Percentiles rank a stretch among this genome's conserved stretches.
Evolutionary conservation across 1,140 invertebrate species (phyloP).

Genomic region (Bemisia tabaci): DNA sequence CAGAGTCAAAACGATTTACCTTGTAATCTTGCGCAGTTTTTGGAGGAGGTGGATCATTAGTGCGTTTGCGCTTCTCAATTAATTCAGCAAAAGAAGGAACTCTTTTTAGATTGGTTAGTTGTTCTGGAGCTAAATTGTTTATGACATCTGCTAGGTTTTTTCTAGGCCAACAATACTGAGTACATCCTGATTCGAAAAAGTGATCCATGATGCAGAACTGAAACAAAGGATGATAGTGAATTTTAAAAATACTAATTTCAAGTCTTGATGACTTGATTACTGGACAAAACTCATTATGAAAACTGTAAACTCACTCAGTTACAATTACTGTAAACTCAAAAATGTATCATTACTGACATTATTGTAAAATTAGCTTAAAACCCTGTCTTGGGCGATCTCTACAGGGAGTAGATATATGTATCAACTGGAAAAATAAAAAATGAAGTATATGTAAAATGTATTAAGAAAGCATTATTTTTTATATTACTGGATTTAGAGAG

Average conservation of each 20-base stretch:
- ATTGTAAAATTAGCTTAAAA: too few relatives aligned
- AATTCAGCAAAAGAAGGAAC: background rate
- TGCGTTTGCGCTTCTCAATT: constrained; percentile 23
- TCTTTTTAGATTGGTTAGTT: background rate
- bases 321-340: too few relatives aligned
- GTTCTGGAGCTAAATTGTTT: background rate
- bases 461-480: too few relatives aligned
- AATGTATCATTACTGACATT: too few relatives aligned
- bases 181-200: constrained; percentile 33
- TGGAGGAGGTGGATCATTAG: constrained; percentile 31
- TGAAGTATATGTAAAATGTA: too few relatives aligned
- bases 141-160: background rate
- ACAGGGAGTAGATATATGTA: too few relatives aligned
- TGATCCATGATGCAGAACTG: constrained; percentile 63
- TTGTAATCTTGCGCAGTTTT: background rate
- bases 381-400: too few relatives aligned
- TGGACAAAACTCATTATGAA: too few relatives aligned
- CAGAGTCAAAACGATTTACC: too few relatives aligned
- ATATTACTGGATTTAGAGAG: too few relatives aligned
- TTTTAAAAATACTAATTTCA: constrained; percentile 9
- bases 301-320: too few relatives aligned
- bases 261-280: constrained; percentile 10
- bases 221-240: constrained; percentile 22
- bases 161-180: background rate
- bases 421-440: too few relatives aligned